Base-by-base conservation (phyloP, 2,888 invertebrate species). In the Tipula confusa region DNA sequence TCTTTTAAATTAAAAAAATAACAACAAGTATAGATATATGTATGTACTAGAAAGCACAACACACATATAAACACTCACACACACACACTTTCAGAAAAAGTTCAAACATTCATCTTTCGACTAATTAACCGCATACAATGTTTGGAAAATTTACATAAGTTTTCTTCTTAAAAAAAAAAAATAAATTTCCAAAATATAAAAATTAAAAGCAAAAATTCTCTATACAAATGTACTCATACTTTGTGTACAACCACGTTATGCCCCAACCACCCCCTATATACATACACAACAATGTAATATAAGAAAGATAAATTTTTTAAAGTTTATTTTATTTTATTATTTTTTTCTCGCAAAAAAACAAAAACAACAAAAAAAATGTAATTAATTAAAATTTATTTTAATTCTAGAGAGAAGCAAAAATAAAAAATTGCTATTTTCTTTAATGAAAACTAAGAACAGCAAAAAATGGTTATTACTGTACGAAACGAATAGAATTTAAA, bases 71-170 rank as follows among this genome's bases (percentile, higher is more conserved):
- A n/a, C n/a, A n/a, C n/a, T n/a, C n/a, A n/a, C n/a, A n/a, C n/a
- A n/a, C n/a, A n/a, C n/a, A n/a, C n/a, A n/a, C n/a, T n/a, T n/a
- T n/a, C n/a, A n/a, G 43, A 33, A 82, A 83, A 84, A 84, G 83
- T 83, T 84, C 80, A 84, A 82, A 29, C 84, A 84, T 84, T 84
- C 83, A 83, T 84, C 84, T 84, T 84, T 82, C 43, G 80, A 80
- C 83, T 84, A 84, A 84, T 84, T 84, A 84, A 84, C 84, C 84
- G 82, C 84, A 84, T 82, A 84, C 36, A 36, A 36, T 82, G 33
- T 33, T 82, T 43, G 82, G 36, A 36, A 82, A 82, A 82, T 82
- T 82, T 82, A 36, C 82, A 82, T 82, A 82, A 82, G 82, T 33
- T 82, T 82, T 82, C 38, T n/a, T 38, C n/a, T n/a, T n/a, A n/a